These are phyloP conservation scores for Brachionus plicatilis DNA, from an alignment of 1,140 invertebrate species.

Conservation along the genomic window DNA sequence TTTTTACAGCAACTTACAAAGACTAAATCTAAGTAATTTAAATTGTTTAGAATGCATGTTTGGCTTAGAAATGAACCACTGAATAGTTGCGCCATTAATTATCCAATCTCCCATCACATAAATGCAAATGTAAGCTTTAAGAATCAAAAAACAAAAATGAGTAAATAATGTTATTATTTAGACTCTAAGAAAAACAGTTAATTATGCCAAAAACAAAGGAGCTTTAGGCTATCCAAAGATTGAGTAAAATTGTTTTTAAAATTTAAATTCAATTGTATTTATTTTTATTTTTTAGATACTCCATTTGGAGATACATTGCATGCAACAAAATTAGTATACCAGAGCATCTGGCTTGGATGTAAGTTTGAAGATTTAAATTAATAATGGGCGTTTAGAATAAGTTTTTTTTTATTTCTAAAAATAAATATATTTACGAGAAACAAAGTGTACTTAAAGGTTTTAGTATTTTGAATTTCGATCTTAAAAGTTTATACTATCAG, in stretches of 20 bases:
- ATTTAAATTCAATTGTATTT: neutral
- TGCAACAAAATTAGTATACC: conserved; percentile 36
- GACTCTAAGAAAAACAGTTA: conserved; percentile 31
- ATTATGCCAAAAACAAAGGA: conserved; percentile 40
- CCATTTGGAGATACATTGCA: conserved; percentile 39
- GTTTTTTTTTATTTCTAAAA: too few relatives aligned
- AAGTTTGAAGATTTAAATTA: neutral
- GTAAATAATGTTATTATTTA: neutral
- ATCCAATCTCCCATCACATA: conserved; percentile 38
- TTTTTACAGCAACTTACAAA: neutral
- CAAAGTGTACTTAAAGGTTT: too few relatives aligned
- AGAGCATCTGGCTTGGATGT: conserved; percentile 35
- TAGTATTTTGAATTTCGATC: too few relatives aligned
- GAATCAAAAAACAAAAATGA: neutral
- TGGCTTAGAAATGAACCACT: conserved; percentile 28
- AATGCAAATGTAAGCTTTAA: conserved; percentile 22
- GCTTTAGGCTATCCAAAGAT: conserved; percentile 30
- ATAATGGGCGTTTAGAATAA: too few relatives aligned
- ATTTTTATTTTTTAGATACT: neutral
- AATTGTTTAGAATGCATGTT: neutral
- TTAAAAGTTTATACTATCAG: too few relatives aligned
- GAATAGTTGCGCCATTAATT: conserved; percentile 33
- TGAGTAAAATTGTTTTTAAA: neutral
- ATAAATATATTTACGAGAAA: too few relatives aligned
- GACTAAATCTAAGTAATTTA: neutral